Evolutionary conservation across 2,888 invertebrate genomes (phyloP), one percentile per base, ranked within the genome.

Genomic region (Nebria salina): DNA sequence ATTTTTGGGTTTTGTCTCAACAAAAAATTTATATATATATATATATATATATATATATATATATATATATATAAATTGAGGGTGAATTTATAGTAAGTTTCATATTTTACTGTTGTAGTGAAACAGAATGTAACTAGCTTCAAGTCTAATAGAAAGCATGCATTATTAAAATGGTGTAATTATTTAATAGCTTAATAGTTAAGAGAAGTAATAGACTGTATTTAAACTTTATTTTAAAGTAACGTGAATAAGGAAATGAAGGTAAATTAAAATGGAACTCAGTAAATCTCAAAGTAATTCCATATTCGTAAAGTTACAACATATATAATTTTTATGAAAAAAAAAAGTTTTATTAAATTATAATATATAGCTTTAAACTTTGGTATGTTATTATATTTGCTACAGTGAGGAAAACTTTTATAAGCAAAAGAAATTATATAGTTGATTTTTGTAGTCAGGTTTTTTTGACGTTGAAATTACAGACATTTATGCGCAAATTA

Each of bases 361-460:
- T 77, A 77, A 78, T 78, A 34, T 72, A 78, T 78, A 78, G 78
- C 66, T 78, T 77, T 78, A 74, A 78, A 78, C 78, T 78, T 73
- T 42, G 42, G 70, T 74, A 43, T 78, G 72, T 78, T 73, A 78
- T 78, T 78, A 77, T 77, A 65, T 54, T 54, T 13, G 54, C 72
- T 65, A 43, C 77, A 72, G 65, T 42, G 65, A 77, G 72, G 65
- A 72, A 77, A 77, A 77, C 77, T 77, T 77, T 77, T 77, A 68
- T 72, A 72, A 34, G 72, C 54, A 43, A 72, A 65, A 72, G 65
- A 77, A 77, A 77, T 77, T 72, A 77, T 68, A 77, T 72, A 72
- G 70, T 54, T 70, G 43, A 77, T 77, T 70, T 70, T 15, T 70
- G 41, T 41, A 77, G 68, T 77, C 43, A 70, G 54, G 70, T 77